Evolutionary conservation across 1,140 invertebrate species (phyloP).

Genomic region (Solen grandis): DNA sequence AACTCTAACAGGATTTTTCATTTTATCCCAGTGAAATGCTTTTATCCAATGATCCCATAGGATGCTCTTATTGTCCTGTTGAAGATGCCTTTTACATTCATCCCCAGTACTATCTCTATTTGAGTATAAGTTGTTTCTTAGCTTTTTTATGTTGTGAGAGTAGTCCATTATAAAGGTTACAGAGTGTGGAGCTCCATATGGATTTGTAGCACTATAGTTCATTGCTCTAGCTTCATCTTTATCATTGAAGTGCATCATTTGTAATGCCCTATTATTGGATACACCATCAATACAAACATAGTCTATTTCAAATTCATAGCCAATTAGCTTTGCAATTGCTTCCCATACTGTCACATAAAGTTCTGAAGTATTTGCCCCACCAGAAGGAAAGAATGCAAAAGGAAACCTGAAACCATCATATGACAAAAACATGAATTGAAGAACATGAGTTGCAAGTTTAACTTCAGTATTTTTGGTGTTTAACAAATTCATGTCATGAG

Average conservation of each 20-base stretch:
- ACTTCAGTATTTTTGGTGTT: neutral
- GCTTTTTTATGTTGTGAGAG: conserved; percentile 56
- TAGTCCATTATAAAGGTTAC: no score
- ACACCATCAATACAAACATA: conserved; percentile 10
- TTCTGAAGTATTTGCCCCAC: neutral
- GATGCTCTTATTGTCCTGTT: conserved; percentile 15
- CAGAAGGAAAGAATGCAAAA: no score
- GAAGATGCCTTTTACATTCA: conserved; percentile 28
- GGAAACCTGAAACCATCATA: no score
- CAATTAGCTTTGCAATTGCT: neutral
- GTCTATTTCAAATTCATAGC: conserved; percentile 3
- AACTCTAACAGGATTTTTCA: conserved; percentile 30
- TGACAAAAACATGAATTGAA: no score
- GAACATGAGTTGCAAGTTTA: no score
- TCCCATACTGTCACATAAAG: neutral
- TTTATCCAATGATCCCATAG: conserved; percentile 41
- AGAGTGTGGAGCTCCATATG: conserved; percentile 29
- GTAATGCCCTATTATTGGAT: neutral
- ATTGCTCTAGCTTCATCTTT: neutral
- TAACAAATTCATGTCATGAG: neutral
- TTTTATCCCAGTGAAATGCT: conserved; percentile 49
- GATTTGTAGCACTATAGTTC: conserved; percentile 5
- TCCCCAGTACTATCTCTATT: conserved; percentile 28
- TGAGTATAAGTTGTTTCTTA: conserved; percentile 39
- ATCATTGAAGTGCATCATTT: conserved; percentile 12